Percentiles rank a stretch among this genome's conserved stretches.
These are phyloP conservation scores for Pocillopora verrucosa DNA, from an alignment of 64 coral and sea anemone genomes.

Conservation along the genomic window DNA sequence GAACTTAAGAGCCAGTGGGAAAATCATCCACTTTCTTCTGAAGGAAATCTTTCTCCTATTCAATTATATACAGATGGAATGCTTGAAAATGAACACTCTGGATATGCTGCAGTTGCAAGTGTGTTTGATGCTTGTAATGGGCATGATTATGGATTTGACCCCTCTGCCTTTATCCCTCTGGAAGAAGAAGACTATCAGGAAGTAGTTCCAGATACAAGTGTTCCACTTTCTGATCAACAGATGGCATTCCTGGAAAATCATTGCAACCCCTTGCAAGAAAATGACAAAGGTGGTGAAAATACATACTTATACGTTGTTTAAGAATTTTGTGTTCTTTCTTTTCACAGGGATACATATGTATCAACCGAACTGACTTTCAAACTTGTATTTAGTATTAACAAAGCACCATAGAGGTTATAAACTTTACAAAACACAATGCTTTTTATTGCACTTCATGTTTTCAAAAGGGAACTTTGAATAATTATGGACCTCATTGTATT, in stretches of 20 bases:
- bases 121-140: neutral
- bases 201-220: conserved; percentile 20
- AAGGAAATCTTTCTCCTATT: conserved; percentile 13
- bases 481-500: too few species aligned
- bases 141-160: neutral
- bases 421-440: neutral
- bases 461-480: too few species aligned
- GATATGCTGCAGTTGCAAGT: neutral
- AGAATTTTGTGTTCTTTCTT: neutral
- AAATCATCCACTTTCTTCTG: conserved; percentile 13
- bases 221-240: conserved; percentile 19
- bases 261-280: conserved; percentile 35
- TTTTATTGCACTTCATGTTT: neutral
- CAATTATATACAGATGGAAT: conserved; percentile 26
- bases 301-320: conserved; percentile 8
- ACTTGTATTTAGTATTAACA: neutral
- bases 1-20: neutral
- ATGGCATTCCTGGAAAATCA: conserved; percentile 15
- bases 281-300: conserved; percentile 8
- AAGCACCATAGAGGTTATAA: neutral
- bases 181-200: neutral
- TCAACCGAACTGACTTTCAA: neutral
- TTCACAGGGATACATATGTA: neutral
- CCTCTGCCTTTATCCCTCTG: neutral
- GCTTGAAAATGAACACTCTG: conserved; percentile 30